A percentile compares a stretch with the other conserved stretches of the same genome.
Conservation (phyloP, 2,888 invertebrate genomes). For the Rotaria macrura region DNA sequence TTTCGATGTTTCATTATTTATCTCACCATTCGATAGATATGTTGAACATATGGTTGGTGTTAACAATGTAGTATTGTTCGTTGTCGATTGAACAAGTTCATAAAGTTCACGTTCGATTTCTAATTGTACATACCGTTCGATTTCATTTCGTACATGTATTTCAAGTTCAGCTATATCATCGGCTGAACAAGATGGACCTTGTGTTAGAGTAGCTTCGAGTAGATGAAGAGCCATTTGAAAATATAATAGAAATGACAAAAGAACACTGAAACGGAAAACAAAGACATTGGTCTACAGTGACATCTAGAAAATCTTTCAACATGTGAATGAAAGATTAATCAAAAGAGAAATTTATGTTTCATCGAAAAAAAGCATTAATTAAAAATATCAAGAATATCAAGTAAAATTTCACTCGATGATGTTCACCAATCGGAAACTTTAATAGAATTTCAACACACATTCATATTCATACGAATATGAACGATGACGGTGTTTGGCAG, state of each 20-base stretch:
- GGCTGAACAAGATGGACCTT: not conserved
- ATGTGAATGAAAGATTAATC: not conserved
- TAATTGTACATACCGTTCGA: not conserved
- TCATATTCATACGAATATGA: no score
- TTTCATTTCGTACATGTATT: not conserved
- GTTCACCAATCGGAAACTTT: not conserved
- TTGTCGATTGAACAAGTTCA: not conserved
- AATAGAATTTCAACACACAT: not conserved
- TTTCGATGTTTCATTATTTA: not conserved
- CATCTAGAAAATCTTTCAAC: not conserved
- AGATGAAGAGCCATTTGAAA: not conserved
- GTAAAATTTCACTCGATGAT: not conserved
- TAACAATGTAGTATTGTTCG: not conserved
- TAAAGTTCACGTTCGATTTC: not conserved
- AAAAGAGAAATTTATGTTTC: no score
- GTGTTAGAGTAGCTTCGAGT: not conserved
- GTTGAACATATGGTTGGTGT: not conserved
- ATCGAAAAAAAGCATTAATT: no score
- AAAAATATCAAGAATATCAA: no score
- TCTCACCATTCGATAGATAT: not conserved
- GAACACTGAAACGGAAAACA: not conserved
- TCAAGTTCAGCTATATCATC: slow-evolving; percentile 8
- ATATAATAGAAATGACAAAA: not conserved
- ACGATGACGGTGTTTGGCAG: no score
- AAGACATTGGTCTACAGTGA: not conserved